These are phyloP conservation scores for Danaus chrysippus DNA, from an alignment of 2,888 invertebrate genomes.

Conservation along the genomic window DNA sequence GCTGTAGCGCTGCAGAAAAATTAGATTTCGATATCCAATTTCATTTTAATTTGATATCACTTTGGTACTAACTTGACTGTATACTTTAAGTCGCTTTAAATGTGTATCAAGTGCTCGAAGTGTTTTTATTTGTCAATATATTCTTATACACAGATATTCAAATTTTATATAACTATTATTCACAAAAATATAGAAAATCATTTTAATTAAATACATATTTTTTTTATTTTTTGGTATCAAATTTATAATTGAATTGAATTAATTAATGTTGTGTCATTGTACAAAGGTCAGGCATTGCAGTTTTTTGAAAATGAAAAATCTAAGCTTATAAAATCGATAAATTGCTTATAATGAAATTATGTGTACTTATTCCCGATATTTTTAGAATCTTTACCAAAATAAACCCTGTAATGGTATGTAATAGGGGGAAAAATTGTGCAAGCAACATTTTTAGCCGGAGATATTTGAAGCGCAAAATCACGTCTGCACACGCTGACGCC, in stretches of 20 bases:
- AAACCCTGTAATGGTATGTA: neutral
- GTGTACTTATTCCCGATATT: neutral
- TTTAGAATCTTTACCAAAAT: neutral
- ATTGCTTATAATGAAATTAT: neutral
- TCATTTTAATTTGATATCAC: conserved; percentile 34
- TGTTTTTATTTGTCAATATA: no score
- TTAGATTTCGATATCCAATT: conserved; percentile 43
- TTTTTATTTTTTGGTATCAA: no score
- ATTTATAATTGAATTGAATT: no score
- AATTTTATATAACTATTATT: no score
- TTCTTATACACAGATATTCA: no score
- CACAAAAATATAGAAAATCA: no score
- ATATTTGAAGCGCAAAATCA: conserved; percentile 32
- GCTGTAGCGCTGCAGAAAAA: conserved; percentile 41
- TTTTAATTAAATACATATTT: no score
- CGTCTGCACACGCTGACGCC: conserved; percentile 49
- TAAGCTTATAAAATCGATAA: conserved; percentile 9
- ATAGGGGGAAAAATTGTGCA: neutral
- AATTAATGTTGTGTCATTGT: no score
- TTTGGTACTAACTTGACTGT: conserved; percentile 33
- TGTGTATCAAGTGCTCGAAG: no score
- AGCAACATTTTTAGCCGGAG: conserved; percentile 5
- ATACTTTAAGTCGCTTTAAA: conserved; percentile 19
- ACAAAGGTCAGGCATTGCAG: no score
- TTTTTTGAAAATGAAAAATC: conserved; percentile 9